A percentile compares a stretch with the other conserved stretches of the same genome.
Conservation (phyloP, 2,888 invertebrate genomes). For the Rhamnusium bicolor region DNA sequence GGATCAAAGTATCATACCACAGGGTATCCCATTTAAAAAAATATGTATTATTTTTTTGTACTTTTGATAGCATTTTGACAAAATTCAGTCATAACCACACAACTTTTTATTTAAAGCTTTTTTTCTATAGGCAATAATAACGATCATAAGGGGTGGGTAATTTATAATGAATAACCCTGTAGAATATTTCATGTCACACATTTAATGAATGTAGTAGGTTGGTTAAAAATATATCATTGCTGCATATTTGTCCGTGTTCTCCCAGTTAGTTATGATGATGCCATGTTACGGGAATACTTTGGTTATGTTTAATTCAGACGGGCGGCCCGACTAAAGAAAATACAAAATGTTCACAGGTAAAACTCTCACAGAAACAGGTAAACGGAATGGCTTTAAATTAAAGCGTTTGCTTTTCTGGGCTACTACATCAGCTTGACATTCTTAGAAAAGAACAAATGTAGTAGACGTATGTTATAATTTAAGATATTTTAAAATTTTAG, state of each 20-base stretch:
- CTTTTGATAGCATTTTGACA: too few species aligned
- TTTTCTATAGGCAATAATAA: too few species aligned
- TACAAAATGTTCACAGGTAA: constrained; percentile 52
- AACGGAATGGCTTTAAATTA: constrained; percentile 50
- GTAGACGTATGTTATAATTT: constrained; percentile 23
- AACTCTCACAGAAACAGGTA: constrained; percentile 52
- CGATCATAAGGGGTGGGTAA: too few species aligned
- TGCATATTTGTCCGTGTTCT: constrained; percentile 9
- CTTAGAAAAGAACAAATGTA: constrained; percentile 25
- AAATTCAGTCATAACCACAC: too few species aligned
- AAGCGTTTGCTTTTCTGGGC: constrained; percentile 39
- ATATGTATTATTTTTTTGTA: too few species aligned
- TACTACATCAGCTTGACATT: constrained; percentile 31
- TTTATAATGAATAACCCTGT: too few species aligned
- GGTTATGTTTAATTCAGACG: constrained; percentile 40
- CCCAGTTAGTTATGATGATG: constrained; percentile 31
- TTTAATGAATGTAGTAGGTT: too few species aligned
- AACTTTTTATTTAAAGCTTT: too few species aligned
- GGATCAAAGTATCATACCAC: too few species aligned
- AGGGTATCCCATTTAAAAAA: too few species aligned
- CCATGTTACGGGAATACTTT: constrained; percentile 30
- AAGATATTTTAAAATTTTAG: constrained; percentile 25
- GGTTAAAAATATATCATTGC: too few species aligned
- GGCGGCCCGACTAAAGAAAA: constrained; percentile 44
- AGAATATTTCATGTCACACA: too few species aligned